These are phyloP conservation scores for Diplosoma virens DNA, from an alignment of 23 tunicate species.

Conservation along the genomic window DNA sequence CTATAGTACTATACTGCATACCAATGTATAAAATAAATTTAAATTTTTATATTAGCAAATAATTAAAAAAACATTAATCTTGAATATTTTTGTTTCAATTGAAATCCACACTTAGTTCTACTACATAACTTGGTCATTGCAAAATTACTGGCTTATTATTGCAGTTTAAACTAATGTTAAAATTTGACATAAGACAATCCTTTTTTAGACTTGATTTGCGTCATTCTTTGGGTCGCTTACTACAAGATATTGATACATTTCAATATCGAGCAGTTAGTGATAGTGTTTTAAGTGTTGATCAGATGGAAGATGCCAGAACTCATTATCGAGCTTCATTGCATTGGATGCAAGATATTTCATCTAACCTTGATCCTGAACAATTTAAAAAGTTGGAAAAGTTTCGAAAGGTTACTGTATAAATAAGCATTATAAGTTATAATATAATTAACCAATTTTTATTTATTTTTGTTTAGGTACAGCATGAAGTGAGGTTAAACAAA, in stretches of 20 bases:
- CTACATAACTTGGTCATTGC: no score
- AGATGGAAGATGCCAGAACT: constrained; percentile 85
- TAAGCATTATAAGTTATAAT: no score
- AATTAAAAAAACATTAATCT: no score
- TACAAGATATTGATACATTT: constrained; percentile 81
- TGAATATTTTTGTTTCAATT: no score
- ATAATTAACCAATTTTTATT: no score
- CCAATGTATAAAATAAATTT: no score
- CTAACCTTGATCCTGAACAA: constrained; percentile 89
- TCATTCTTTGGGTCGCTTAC: constrained; percentile 72
- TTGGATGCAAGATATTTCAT: constrained; percentile 94
- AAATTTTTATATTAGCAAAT: no score
- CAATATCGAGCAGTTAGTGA: constrained; percentile 83
- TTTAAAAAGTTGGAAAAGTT: constrained; percentile 85
- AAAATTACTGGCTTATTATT: no score
- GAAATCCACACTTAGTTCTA: no score
- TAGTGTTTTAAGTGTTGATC: constrained; percentile 62
- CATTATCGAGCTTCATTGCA: constrained; percentile 83
- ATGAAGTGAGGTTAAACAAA: constrained; percentile 84
- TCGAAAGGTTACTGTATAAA: constrained; percentile 62
- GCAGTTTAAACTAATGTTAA: no score
- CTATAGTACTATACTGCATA: no score
- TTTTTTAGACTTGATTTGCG: constrained; percentile 66
- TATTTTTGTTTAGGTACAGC: constrained; percentile 55
- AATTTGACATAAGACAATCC: no score